Evolutionary conservation across 1,140 invertebrate genomes (phyloP).

Genomic region (Halyomorpha halys): DNA sequence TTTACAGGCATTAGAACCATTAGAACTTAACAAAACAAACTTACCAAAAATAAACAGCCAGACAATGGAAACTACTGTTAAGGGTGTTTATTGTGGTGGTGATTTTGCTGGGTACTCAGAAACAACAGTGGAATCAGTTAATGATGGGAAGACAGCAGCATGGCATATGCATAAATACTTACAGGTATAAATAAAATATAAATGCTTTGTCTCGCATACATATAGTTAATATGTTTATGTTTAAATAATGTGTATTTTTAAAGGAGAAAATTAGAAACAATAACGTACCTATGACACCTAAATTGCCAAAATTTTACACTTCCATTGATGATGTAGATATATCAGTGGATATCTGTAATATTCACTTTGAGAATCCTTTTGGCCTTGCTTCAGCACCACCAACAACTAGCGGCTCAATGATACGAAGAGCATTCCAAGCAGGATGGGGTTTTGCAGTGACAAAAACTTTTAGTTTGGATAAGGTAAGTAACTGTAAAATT

Average conservation of each 20-base stretch:
- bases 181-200: conserved; percentile 48
- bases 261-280: background rate
- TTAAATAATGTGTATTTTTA: background rate
- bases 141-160: conserved; percentile 94
- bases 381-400: conserved; percentile 94
- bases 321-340: conserved; percentile 90
- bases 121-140: conserved; percentile 95
- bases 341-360: conserved; percentile 80
- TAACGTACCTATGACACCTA: conserved; percentile 44
- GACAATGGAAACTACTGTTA: conserved; percentile 68
- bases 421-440: conserved; percentile 82
- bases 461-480: conserved; percentile 91
- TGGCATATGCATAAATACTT: conserved; percentile 92
- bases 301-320: conserved; percentile 83
- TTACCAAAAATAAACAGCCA: conserved; percentile 62
- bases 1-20: conserved; percentile 61
- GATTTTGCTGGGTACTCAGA: conserved; percentile 88
- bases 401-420: conserved; percentile 90
- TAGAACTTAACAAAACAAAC: conserved; percentile 67
- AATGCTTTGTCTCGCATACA: background rate
- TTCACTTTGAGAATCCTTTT: conserved; percentile 94
- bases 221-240: background rate
- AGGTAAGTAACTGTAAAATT: conserved; percentile 45
- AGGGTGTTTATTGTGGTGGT: conserved; percentile 83
- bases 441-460: conserved; percentile 96